Evolutionary conservation across 1,140 invertebrate genomes (phyloP), one percentile per base, ranked within the genome.

Genomic region (Hylyphantes graminicola): DNA sequence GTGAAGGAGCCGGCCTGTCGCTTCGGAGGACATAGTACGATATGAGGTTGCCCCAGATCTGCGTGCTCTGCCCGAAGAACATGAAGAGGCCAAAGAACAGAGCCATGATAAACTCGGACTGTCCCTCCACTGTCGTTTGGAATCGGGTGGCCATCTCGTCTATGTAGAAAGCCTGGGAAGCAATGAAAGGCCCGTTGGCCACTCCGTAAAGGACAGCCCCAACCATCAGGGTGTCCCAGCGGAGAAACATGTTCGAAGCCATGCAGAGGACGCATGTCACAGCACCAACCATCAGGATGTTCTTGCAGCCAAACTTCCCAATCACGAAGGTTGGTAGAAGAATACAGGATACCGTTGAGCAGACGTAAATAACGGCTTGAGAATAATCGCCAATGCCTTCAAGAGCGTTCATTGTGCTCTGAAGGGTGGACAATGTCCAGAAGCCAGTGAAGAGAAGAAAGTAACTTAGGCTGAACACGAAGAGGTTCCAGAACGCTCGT

Each of bases 131-230:
- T 5, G n/a, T 51, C 21, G 6, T 19, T 12, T 55, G 57, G n/a
- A 75, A 85, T 0, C 72, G 59, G 4, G 54, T 65, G 0, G 90
- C 90, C 13, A 88, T 88, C 87, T 92, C 89, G 0, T 91, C 91
- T 17, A 92, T 88, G 85, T 92, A 92, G 0, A 89, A 88, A 79
- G 91, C 91, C 85, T 91, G 90, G 1, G 91, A 90, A 6, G 90
- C 89, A 91, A 91, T 92, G 35, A 92, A 85, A 7, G 91, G 91
- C 2, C 91, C 91, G 7, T 89, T 90, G 4, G 89, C 89, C 6
- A 91, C 65, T 8, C 92, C 92, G 55, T 76, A 76, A 0, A 65
- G 87, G 86, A 91, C 87, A 0, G 91, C 89, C 13, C 89, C 88
- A 8, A 90, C 89, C 13, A 90, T 88, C 72, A 92, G 87, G 2